phyloP scores from a whole-genome alignment of 2,888 invertebrate species.

The Ennomos erosarius region DNA sequence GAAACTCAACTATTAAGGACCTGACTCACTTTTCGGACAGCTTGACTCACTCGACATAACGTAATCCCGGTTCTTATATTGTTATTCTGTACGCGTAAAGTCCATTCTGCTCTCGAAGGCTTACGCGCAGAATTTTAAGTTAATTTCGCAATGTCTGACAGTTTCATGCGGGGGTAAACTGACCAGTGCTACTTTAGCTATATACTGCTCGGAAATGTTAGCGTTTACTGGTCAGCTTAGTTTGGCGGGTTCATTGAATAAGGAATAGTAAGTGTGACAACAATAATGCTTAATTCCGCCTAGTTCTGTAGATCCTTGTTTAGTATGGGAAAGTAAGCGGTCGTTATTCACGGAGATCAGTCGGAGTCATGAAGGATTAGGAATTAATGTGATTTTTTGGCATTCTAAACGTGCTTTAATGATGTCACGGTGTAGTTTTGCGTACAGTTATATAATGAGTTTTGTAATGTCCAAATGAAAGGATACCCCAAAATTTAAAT shows the following conservation, averaged over 20 bases:
- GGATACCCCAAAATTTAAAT: no score
- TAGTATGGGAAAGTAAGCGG: conserved; percentile 15
- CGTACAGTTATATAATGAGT: not conserved
- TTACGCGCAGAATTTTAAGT: conserved; percentile 44
- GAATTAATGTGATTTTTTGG: conserved; percentile 13
- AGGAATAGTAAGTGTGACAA: no score
- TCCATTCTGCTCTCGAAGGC: conserved; percentile 36
- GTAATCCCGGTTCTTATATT: conserved; percentile 21
- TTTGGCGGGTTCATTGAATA: no score
- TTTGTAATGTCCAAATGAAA: not conserved
- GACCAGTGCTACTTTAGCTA: not conserved
- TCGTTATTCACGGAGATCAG: conserved; percentile 10
- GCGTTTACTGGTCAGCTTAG: not conserved
- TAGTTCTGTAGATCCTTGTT: no score
- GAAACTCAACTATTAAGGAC: conserved; percentile 21
- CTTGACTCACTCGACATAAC: conserved; percentile 27
- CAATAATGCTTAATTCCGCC: no score
- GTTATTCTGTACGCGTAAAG: conserved; percentile 28
- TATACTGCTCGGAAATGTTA: not conserved
- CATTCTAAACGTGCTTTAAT: conserved; percentile 9
- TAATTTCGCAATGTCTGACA: conserved; percentile 36
- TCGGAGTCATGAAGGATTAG: not conserved
- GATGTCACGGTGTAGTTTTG: not conserved
- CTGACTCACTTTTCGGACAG: conserved; percentile 32
- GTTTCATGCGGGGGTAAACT: not conserved